Base-by-base conservation (phyloP, 2,888 invertebrate species). In the Heliconius erato region DNA sequence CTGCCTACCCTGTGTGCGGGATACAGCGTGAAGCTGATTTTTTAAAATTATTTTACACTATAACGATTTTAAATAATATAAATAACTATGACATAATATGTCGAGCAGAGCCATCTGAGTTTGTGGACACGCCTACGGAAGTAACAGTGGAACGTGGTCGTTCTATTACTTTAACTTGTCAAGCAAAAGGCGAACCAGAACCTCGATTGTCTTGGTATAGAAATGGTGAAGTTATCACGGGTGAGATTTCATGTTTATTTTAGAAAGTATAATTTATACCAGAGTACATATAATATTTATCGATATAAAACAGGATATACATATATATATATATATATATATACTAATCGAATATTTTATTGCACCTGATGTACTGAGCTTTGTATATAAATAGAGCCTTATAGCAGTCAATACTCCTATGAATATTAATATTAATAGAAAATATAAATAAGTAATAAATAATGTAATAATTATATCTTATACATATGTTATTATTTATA, bases 171-270 rank as follows among this genome's bases (percentile, higher is more conserved):
- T 84, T 95, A 32, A 87, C 91, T 0, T 95, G 95, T 81, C 92
- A 93, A 85, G 93, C 92, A 0, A 89, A 89, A 79, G 95, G 95
- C 3, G 89, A 92, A 14, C 95, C 95, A 0, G 95, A 95, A 80
- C 95, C 95, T 0, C 88, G 88, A 32, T 85, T 95, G 3, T 69
- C 88, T 7, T 95, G 95, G 95, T 85, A 84, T 44, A 91, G 92
- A 84, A 88, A 93, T 79, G 90, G 88, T 7, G 87, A 89, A 80
- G 85, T 87, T 76, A 89, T 94, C 28, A 86, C 86, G 69, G 94
- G 94, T 94, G 88, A 83, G 63, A 2, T 35, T 35, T n/a, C 9
- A 40, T 63, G 6, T 14, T 35, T 35, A 54, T 54, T 23, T 54
- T 54, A 23, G 7, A 54, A 0, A 16, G 54, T 23, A 54, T 7